Conservation (phyloP, 30 jellyfish, hydroid and myxozoan genomes). For the Sanderia malayensis region DNA sequence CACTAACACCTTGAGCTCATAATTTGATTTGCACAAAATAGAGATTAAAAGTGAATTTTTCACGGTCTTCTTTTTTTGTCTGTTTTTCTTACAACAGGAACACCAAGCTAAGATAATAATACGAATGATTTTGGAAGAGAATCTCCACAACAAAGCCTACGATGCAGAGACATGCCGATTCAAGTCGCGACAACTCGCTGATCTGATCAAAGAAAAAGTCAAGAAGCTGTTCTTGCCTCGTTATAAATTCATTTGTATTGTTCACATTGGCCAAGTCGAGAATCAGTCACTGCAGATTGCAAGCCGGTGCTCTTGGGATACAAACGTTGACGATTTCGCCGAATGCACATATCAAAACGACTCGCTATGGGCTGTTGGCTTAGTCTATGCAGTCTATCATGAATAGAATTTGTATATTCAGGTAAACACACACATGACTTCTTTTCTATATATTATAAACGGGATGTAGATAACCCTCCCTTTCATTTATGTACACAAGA, state of each 20-base stretch:
- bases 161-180: conserved; percentile 59
- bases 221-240: conserved; percentile 64
- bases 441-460: too few relatives aligned
- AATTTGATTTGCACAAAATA: too few relatives aligned
- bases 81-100: too few relatives aligned
- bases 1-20: too few relatives aligned
- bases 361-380: conserved; percentile 69
- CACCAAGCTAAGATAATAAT: conserved; percentile 46
- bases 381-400: conserved; percentile 58
- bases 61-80: too few relatives aligned
- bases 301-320: conserved; percentile 75
- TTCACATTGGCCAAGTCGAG: conserved; percentile 63
- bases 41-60: too few relatives aligned
- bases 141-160: conserved; percentile 38
- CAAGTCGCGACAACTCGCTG: conserved; percentile 45
- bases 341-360: conserved; percentile 34
- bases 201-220: conserved; percentile 47
- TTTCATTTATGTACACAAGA: too few relatives aligned
- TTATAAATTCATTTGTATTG: conserved; percentile 55
- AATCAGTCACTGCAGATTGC: conserved; percentile 63
- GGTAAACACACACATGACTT: too few relatives aligned
- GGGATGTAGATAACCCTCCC: too few relatives aligned
- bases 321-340: conserved; percentile 60
- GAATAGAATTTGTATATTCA: conserved; percentile 19
- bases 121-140: conserved; percentile 42